Conservation (phyloP, 2,113 vertebrate genomes). For the Euleptes europaea region DNA sequence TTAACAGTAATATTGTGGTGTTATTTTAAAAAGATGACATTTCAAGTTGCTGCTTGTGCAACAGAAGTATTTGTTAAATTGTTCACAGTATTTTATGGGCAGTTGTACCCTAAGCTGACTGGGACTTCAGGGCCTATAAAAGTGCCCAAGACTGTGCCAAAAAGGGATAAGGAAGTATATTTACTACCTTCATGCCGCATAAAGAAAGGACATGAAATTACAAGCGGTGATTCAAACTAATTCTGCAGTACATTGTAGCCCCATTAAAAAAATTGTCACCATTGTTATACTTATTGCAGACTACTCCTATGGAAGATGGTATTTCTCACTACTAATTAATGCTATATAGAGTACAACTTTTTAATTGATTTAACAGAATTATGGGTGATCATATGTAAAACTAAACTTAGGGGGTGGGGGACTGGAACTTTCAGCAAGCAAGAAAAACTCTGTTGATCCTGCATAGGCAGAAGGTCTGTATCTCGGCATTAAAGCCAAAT, state of each 20-base stretch:
- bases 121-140: slow-evolving; percentile 21
- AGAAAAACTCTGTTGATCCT: not conserved
- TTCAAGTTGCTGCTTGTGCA: not conserved
- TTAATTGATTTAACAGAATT: no score
- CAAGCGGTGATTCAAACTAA: not conserved
- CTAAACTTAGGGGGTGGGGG: not conserved
- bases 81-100: not conserved
- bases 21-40: not conserved
- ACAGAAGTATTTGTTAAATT: not conserved
- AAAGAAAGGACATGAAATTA: slow-evolving; percentile 17
- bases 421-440: not conserved
- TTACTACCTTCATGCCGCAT: fast-evolving
- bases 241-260: not conserved
- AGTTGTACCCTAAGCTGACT: slow-evolving; percentile 1
- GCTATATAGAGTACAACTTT: not conserved
- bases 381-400: not conserved
- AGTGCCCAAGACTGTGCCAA: not conserved
- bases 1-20: not conserved
- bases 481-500: not conserved
- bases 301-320: not conserved
- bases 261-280: not conserved
- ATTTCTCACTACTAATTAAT: not conserved
- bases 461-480: not conserved
- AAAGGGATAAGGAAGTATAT: not conserved
- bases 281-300: not conserved